Base-by-base conservation (phyloP, 2,888 invertebrate species). In the Harmothoe impar region DNA sequence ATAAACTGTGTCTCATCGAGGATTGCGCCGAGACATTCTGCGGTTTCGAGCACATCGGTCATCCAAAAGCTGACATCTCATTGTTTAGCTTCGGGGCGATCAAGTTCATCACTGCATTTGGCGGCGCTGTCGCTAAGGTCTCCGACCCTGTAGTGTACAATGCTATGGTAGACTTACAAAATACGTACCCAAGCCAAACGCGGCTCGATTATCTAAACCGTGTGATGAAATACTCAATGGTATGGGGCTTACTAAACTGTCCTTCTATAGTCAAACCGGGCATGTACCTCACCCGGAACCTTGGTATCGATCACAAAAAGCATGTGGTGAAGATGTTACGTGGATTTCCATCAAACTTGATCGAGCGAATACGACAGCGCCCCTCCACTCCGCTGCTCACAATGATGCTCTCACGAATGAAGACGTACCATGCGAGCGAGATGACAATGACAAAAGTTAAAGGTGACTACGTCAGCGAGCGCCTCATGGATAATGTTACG, bases 71-170 rank as follows among this genome's bases (percentile, higher is more conserved):
- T 20, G 96, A 96, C 91, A 72, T 96, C 0, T 90, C 94, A 7
- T 91, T 96, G 17, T 96, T 96, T 92, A 96, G 96, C 93, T 96
- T 96, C 92, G 96, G 96, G 15, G 93, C 95, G 29, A 96, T 96
- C 51, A 96, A 96, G 92, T 94, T 93, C 89, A 94, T 92, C 88
- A 96, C 96, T 0, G 93, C 95, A 0, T 95, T 96, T 91, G 96
- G 96, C 33, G 96, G 96, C 25, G 95, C 94, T 29, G 93, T 96
- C 33, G 95, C 94, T 0, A 95, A 95, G 93, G 92, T 96, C 0
- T 93, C 92, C 85, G 94, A 95, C 91, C 52, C 90, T 51, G 89
- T 91, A 5, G 52, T 95, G 7, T 94, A 93, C 81, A 35, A 92
- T 20, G 92, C 93, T 81, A 96, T 96, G 95, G 54, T 35, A 0